phyloP scores from a whole-genome alignment of 1,140 invertebrate species.

The Drosophila insularis region DNA sequence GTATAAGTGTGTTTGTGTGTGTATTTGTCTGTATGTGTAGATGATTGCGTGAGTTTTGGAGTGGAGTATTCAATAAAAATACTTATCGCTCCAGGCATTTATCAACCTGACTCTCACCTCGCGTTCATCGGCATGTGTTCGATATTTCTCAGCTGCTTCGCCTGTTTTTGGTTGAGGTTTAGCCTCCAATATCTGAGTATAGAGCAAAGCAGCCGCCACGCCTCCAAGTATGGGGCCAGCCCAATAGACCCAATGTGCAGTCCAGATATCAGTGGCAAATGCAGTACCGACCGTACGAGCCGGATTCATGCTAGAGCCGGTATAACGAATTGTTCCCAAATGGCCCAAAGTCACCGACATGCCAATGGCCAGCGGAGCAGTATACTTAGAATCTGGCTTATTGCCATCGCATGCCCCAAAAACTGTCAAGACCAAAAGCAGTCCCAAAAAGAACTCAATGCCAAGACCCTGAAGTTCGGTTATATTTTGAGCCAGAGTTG shows the following conservation, averaged over 20 bases:
- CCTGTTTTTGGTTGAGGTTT: slow-evolving; percentile 57
- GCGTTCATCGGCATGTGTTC: slow-evolving; percentile 80
- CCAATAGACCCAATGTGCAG: slow-evolving; percentile 95
- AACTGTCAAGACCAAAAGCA: slow-evolving; percentile 93
- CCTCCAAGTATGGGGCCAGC: slow-evolving; percentile 92
- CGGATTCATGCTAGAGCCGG: slow-evolving; percentile 95
- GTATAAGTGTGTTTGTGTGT: slow-evolving; percentile 29
- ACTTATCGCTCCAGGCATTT: slow-evolving; percentile 70
- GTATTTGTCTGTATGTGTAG: slow-evolving; percentile 20
- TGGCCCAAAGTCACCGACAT: slow-evolving; percentile 94
- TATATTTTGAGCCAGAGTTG: slow-evolving; percentile 84
- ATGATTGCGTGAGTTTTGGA: slow-evolving; percentile 25
- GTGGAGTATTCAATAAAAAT: slow-evolving; percentile 61
- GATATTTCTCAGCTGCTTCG: slow-evolving; percentile 75
- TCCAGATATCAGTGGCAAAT: slow-evolving; percentile 89
- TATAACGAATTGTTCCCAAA: slow-evolving; percentile 92
- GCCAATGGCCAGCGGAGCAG: slow-evolving; percentile 94
- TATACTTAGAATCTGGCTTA: slow-evolving; percentile 87
- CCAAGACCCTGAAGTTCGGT: slow-evolving; percentile 90
- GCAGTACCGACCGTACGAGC: slow-evolving; percentile 93
- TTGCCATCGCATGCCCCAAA: slow-evolving; percentile 92
- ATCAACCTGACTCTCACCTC: slow-evolving; percentile 78
- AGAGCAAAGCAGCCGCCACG: slow-evolving; percentile 89
- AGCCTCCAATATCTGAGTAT: slow-evolving; percentile 84
- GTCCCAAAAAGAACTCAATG: slow-evolving; percentile 94